Evolutionary conservation across 1,140 invertebrate genomes (phyloP).

Genomic region (Bombyx mandarina): DNA sequence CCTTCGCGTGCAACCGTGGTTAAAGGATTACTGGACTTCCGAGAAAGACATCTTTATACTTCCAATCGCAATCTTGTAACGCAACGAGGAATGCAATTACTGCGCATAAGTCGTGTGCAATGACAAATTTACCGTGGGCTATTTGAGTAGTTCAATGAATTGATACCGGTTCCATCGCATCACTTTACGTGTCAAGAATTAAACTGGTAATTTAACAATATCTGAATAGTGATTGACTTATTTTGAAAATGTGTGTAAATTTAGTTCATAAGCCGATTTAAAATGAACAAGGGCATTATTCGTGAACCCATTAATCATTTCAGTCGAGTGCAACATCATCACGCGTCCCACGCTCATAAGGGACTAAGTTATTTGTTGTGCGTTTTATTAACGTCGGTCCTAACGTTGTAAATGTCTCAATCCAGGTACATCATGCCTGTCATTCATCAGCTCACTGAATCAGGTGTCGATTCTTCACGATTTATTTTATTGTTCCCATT

Average conservation of each 20-base stretch:
- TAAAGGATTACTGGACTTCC: constrained; percentile 34
- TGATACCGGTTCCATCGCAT: too few species aligned
- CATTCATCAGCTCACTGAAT: constrained; percentile 38
- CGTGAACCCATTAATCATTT: constrained; percentile 45
- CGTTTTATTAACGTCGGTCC: constrained; percentile 52
- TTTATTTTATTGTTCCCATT: constrained; percentile 34
- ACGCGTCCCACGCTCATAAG: constrained; percentile 50
- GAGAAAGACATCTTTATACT: constrained; percentile 27
- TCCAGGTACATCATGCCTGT: constrained; percentile 54
- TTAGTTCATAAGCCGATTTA: too few species aligned
- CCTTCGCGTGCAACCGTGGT: constrained; percentile 20
- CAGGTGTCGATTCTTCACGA: constrained; percentile 28
- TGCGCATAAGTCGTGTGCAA: too few species aligned
- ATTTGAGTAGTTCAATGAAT: constrained; percentile 12
- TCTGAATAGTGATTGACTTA: too few species aligned
- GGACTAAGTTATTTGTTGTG: constrained; percentile 51
- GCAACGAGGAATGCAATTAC: too few species aligned
- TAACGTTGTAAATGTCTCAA: constrained; percentile 60
- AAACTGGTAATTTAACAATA: too few species aligned
- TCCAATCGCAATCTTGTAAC: constrained; percentile 15
- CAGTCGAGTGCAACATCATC: constrained; percentile 28
- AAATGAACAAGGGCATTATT: too few species aligned
- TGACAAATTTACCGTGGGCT: background rate
- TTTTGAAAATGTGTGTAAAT: too few species aligned
- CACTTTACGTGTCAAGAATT: too few species aligned